Evolutionary conservation across 2,113 vertebrate species (phyloP), one percentile per base, ranked within the genome.

Genomic region (Corapipo altera): DNA sequence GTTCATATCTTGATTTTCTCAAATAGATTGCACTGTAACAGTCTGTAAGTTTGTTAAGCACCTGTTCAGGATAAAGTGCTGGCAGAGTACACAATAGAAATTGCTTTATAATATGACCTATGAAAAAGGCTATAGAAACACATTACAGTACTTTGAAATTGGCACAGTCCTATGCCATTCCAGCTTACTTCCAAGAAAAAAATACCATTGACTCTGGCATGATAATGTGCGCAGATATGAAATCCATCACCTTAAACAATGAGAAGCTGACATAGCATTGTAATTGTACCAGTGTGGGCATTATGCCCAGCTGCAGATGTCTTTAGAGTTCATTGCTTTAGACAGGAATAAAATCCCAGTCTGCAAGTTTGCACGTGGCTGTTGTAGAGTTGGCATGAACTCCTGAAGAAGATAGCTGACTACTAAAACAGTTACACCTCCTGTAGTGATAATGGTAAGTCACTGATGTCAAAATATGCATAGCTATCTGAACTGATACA

Each of bases 201-300:
- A 97, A 77, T 70, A 84, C 72, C 75, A 41, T 80, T 62, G 43
- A 64, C 87, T 96, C 23, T 64, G 93, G 72, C 55, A 75, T 89
- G 88, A 85, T 82, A 80, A 70, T 27, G 18, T 92, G 89, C 74
- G 93, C 67, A 69, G 66, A 78, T 95, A 92, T 81, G 81, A 94
- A 97, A 97, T 95, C 61, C 69, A 81, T 95, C 88, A 89, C 92
- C 78, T 89, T 71, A 77, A 93, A 83, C 94, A 91, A 94, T 92
- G 93, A 96, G 93, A 94, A 94, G 83, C 62, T 95, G 97, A 86
- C 91, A 89, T 89, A 81, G 85, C 66, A 35, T 94, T 94, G 76
- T 96, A 90, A 94, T 72, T 85, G 86, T 94, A 86, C 89, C 94
- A 92, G 54, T 15, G 22, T 89, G 88, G 95, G 96, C 93, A 70